Evolutionary conservation across 2,113 vertebrate genomes (phyloP).

Genomic region (human (Homo sapiens)): GRCh38 chr11:127052001-127052500

Average conservation of each 20-base stretch:
- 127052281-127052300: neutral
- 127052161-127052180: neutral
- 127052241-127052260: neutral
- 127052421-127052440: conserved; percentile 42
- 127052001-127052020: neutral
- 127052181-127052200: neutral
- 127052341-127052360: neutral
- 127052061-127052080: neutral
- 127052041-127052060: neutral
- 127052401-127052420: conserved; percentile 45
- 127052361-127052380: neutral
- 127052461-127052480: conserved; percentile 38
- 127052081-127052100: neutral
- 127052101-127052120: neutral
- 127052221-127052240: neutral
- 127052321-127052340: neutral
- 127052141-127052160: neutral
- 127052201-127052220: neutral
- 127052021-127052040: neutral
- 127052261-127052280: neutral
- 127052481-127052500: conserved; percentile 24
- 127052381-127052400: neutral
- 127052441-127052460: neutral
- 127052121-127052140: neutral
- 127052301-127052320: neutral